These are phyloP conservation scores for Sturnus vulgaris DNA, from an alignment of 2,113 vertebrate genomes.

Conservation along the genomic window DNA sequence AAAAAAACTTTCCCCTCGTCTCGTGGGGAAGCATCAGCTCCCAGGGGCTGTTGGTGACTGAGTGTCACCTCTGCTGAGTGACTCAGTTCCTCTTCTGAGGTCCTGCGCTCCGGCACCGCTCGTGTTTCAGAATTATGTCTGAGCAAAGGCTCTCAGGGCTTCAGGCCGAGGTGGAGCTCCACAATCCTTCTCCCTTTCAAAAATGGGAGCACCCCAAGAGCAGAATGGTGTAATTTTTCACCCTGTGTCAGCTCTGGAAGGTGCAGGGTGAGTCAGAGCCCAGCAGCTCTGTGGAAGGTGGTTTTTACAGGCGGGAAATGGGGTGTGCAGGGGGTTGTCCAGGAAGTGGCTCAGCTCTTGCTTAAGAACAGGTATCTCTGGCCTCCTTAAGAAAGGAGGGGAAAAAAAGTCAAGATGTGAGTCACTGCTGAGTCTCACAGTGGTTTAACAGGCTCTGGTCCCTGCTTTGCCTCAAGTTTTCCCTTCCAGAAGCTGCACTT, in stretches of 20 bases:
- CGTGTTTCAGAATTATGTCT: accelerated
- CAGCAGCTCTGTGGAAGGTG: background rate
- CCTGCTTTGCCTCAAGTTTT: background rate
- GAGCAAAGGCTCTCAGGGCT: background rate
- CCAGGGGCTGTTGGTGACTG: background rate
- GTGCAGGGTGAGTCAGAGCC: conserved; percentile 1
- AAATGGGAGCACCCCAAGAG: background rate
- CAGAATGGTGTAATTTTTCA: background rate
- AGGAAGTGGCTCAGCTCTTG: background rate
- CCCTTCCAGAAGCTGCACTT: background rate
- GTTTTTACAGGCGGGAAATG: background rate
- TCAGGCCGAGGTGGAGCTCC: background rate
- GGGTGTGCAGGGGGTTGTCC: background rate
- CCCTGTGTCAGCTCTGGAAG: background rate
- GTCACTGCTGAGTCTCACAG: background rate
- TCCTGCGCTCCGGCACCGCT: accelerated
- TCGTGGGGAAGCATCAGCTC: background rate
- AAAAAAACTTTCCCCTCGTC: background rate
- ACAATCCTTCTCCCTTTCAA: background rate
- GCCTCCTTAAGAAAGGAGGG: background rate
- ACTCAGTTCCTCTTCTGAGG: background rate
- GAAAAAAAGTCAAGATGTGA: background rate
- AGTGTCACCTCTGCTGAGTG: background rate
- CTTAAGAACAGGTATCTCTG: conserved; percentile 45
- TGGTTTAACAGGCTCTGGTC: background rate